Base-by-base conservation (phyloP, 2,797 vertebrate species). In the Phalloptychus januarius region DNA sequence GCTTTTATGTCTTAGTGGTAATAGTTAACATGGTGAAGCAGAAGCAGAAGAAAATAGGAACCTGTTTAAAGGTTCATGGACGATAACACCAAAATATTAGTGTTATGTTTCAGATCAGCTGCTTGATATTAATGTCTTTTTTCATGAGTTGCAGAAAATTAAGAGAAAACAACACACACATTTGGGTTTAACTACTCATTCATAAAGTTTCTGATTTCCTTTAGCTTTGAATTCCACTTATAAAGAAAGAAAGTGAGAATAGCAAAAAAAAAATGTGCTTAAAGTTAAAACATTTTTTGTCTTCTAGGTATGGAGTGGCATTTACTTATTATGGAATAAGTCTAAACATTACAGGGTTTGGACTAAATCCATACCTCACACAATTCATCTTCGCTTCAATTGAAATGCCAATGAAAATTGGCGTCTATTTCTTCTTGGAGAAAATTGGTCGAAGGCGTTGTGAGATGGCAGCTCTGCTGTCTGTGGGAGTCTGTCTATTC, bases 281-380 rank as follows among this genome's bases (percentile, higher is more conserved):
- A 25, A 28, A 16, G 25, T 40, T 61, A 5, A 36, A 36, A 10
- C 1, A 18, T 0, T 58, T 20, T 18, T 12, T 40, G 54, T n/a
- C 81, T 87, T 86, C 15, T 79, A 99, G 97, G 98, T 98, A 94
- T 71, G 97, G 96, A 2, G 95, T 96, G 61, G 96, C 97, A 70
- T 97, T 97, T 87, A 96, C 96, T 61, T 98, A 97, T 73, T 98
- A 98, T 0, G 96, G 96, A 52, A 96, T 97, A 91, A 97, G 93
- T 90, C 91, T 98, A 84, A 96, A 97, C 36, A 90, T 97, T 72
- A 92, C 91, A 0, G 96, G 96, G 23, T 96, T 98, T 85, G 96
- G 96, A 67, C 85, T 97, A 70, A 94, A 93, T 79, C 86, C 94
- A n/a, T 97, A 97, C 83, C 92, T 97, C 71, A 97, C 95, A 1